Conservation (phyloP, 1,140 invertebrate genomes). For the Zaprionus inermis region DNA sequence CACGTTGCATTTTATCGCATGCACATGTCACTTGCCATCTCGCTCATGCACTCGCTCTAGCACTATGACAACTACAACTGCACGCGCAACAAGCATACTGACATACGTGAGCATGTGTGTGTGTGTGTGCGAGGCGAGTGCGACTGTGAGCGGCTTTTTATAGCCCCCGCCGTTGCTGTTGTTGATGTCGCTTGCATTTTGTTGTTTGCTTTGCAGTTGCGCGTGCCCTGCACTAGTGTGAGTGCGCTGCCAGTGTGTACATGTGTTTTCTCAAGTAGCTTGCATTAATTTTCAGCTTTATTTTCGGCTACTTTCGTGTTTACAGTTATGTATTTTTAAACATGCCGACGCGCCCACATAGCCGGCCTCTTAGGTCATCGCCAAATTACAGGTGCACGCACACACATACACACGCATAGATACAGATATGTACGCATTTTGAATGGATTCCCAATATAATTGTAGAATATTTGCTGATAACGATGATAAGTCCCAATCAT, state of each 20-base stretch:
- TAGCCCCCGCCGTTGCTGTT: conserved; percentile 44
- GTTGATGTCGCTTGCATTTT: conserved; percentile 52
- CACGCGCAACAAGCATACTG: background rate
- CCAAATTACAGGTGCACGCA: background rate
- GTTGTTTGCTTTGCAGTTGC: conserved; percentile 67
- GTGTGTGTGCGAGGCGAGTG: conserved; percentile 26
- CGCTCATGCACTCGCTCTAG: conserved; percentile 29
- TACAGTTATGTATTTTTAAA: conserved; percentile 54
- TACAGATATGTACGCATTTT: background rate
- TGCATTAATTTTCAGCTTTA: conserved; percentile 46
- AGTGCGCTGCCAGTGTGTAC: background rate
- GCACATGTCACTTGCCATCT: conserved; percentile 59
- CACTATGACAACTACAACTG: conserved; percentile 48
- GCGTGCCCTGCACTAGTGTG: conserved; percentile 63
- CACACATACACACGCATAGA: background rate
- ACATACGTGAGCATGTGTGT: background rate
- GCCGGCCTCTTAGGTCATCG: conserved; percentile 35
- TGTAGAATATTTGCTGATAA: conserved; percentile 4
- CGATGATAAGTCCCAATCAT: conserved; percentile 12
- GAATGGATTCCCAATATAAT: conserved; percentile 1
- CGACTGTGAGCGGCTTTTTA: conserved; percentile 36
- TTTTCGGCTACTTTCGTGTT: conserved; percentile 45
- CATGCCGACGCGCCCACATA: conserved; percentile 32
- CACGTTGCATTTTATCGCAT: conserved; percentile 79
- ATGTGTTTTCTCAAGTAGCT: conserved; percentile 59